Evolutionary conservation across 2,888 invertebrate species (phyloP), one percentile per base, ranked within the genome.

Genomic region (Micropterix aruncella): DNA sequence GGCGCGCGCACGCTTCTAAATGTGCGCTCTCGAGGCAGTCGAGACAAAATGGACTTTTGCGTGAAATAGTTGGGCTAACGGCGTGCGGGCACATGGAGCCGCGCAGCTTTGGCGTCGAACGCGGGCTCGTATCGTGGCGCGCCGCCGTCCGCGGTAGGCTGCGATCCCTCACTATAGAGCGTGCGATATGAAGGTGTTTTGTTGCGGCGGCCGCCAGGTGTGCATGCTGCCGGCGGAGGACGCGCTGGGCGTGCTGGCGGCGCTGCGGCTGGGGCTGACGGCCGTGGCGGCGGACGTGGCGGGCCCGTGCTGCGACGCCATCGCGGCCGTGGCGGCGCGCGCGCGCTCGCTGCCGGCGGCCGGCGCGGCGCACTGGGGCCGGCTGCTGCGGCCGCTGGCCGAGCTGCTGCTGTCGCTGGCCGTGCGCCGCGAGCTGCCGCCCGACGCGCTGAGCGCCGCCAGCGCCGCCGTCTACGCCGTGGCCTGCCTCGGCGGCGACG

Each of bases 241-340:
- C 42, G 70, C 67, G 58, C 63, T 64, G 52, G 67, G 65, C 66
- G 69, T 70, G 4, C 59, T 70, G 14, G 60, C 62, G 3, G 70
- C 70, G 0, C 47, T 70, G 7, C 65, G 68, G 1, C 61, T 69
- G 2, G 70, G 70, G 0, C 59, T 70, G 2, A 68, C 69, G 0
- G 68, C 68, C 0, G 68, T 69, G 0, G 68, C 70, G 0, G 67
- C 68, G 46, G 70, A 70, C 53, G 70, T 70, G 1, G 67, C 69
- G 0, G 65, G 66, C 0, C 53, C 66, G 0, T 69, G 70, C 53
- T 70, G 70, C 55, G 69, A 70, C 48, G 68, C 68, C 0, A 68
- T 70, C 38, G 65, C 65, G 2, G 68, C 69, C 0, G 54, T 70
- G 3, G 59, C 70, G 1, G 63, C 62, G 53, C 66, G 61, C 48